Evolutionary conservation across 2,797 vertebrate species (phyloP), one percentile per base, ranked within the genome.

Genomic region (Thripadectes ignobilis): DNA sequence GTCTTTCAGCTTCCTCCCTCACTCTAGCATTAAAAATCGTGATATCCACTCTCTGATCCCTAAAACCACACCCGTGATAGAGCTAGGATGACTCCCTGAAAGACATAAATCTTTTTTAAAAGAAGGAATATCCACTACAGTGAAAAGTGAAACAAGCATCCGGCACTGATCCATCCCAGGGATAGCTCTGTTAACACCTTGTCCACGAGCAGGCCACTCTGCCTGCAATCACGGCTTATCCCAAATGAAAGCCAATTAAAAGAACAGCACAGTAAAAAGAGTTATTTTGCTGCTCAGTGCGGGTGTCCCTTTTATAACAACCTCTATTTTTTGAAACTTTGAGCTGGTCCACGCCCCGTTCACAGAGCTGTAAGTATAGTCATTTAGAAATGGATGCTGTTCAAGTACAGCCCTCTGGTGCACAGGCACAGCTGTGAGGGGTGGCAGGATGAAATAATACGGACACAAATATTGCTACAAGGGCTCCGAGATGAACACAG

Each of bases 321-420:
- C 14, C 45, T 38, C 57, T 73, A 83, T 95, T 84, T 95, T 89
- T 73, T 34, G 55, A 89, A 96, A 96, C 93, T 96, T 96, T 66
- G 43, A 57, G 48, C 57, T 78, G 81, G 67, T 88, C 52, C 68
- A 65, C 38, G 32, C 80, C 92, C 90, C 14, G 6, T 58, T 73
- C 81, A 43, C 24, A 41, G 51, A 48, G 59, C 62, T 1, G 1
- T 94, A 84, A 94, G 87, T 89, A 84, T 49, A 88, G 81, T 95
- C 84, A 82, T 88, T 89, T 75, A 85, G 85, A 91, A 89, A 92
- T 78, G 93, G 94, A 96, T 92, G 90, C 69, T 90, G 88, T 93
- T 95, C 94, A 94, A 95, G 94, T 93, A 88, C 93, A 95, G 93
- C 93, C 93, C 92, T 93, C 90, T 95, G 86, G 86, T 95, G 94